Base-by-base conservation (phyloP, 2,113 vertebrate species). In the Thinocorus orbignyianus region DNA sequence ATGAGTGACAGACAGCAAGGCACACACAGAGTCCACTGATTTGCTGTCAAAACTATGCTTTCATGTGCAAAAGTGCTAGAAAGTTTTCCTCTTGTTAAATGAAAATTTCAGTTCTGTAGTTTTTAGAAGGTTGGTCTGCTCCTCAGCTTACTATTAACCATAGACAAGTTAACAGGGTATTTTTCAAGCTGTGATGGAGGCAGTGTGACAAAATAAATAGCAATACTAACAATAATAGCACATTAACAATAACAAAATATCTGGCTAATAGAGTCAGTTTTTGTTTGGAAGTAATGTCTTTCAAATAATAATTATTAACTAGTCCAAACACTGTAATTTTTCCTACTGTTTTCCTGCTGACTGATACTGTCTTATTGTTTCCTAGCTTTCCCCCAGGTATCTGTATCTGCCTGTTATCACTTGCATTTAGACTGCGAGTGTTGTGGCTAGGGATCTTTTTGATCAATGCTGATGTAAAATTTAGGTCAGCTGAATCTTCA, bases 171-270 rank as follows among this genome's bases (percentile, higher is more conserved):
- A 57, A 30, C 18, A 76, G 57, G 30, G 48, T 60, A 10, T 81
- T 96, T 86, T 96, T 86, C 33, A 76, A 81, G 37, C 72, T 68
- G 60, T 84, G 30, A 31, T 54, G 33, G 37, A 90, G 39, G 18
- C 60, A 82, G 5, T 30, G 42, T 69, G 28, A 70, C 52, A 80
- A 91, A 95, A 90, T 69, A 88, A 82, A 57, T 64, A 51, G 15
- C 46, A 62, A 19, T 81, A 6, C 22, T 81, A 90, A 48, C 42
- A 81, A 14, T 54, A 73, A 11, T 35, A 86, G 48, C 19, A 44
- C 51, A 19, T 25, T 79, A 85, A 28, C 11, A 87, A 7, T 71
- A 68, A 51, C 39, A 79, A 72, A 79, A 39, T 13, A 17, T 6
- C 11, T 81, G 51, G 22, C 73, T 71, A 84, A 42, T 14, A 42